Evolutionary conservation across 2,113 vertebrate species (phyloP).

Genomic region (Carlito syrichta): DNA sequence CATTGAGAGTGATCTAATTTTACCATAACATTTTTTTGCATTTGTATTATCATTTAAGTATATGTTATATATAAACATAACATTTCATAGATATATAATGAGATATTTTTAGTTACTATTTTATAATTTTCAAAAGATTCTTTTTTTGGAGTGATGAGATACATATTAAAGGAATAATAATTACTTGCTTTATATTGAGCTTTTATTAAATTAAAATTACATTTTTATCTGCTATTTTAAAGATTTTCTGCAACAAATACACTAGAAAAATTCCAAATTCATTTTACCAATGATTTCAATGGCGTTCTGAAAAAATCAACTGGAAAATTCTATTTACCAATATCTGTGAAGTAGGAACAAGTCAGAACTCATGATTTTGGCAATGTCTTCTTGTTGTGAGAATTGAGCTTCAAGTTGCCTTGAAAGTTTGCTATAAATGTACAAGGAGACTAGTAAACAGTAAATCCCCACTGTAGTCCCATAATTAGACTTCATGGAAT

Average conservation of each 20-base stretch:
- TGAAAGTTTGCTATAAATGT: background rate
- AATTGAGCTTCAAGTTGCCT: background rate
- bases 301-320: background rate
- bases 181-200: background rate
- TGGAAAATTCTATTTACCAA: background rate
- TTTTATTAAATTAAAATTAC: background rate
- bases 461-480: background rate
- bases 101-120: background rate
- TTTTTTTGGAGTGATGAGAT: background rate
- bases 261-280: background rate
- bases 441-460: background rate
- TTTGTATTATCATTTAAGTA: background rate
- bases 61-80: background rate
- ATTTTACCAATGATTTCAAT: background rate
- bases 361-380: background rate
- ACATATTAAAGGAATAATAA: background rate
- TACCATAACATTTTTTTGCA: background rate
- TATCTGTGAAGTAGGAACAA: background rate
- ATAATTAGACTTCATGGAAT: background rate
- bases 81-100: background rate
- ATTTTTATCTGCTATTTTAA: background rate
- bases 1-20: background rate
- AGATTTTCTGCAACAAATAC: background rate
- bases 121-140: background rate
- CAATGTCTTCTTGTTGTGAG: background rate